A percentile compares a stretch with the other conserved stretches of the same genome.
Conservation (phyloP, 2,113 vertebrate genomes). For the Protobothrops mucrosquamatus region DNA sequence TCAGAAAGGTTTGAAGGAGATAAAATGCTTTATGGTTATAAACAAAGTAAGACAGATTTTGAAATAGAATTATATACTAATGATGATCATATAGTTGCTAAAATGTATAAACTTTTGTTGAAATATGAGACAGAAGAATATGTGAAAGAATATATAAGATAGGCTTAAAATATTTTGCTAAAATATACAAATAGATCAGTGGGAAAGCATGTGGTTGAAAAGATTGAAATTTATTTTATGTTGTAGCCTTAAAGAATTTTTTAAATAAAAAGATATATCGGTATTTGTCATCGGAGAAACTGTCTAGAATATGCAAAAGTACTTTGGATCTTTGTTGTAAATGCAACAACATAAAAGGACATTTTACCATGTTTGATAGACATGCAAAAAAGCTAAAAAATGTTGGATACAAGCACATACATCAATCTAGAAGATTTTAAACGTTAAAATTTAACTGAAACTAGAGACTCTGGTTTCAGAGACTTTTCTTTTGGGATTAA, state of each 20-base stretch:
- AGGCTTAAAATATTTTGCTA: not conserved
- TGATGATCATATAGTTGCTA: not conserved
- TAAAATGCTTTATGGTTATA: not conserved
- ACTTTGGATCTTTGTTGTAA: not conserved
- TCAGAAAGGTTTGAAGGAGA: not conserved
- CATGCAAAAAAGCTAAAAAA: too few relatives aligned
- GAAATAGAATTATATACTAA: not conserved
- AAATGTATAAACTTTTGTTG: not conserved
- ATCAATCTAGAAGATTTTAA: not conserved
- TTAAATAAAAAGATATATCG: not conserved
- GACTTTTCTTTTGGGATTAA: not conserved
- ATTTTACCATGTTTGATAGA: not conserved
- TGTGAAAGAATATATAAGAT: not conserved
- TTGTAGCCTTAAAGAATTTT: not conserved
- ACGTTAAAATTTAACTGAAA: not conserved
- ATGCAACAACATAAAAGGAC: not conserved
- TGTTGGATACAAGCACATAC: not conserved
- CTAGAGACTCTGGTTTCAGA: not conserved
- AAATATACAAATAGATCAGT: not conserved
- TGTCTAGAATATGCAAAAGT: not conserved
- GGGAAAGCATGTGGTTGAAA: not conserved
- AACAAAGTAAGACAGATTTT: not conserved
- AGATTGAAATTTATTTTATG: not conserved
- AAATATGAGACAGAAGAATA: not conserved
- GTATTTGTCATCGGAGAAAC: not conserved